Percentiles rank a stretch among this genome's conserved stretches.
These are phyloP conservation scores for Parnassius mnemosyne DNA, from an alignment of 2,888 invertebrate species.

Conservation along the genomic window DNA sequence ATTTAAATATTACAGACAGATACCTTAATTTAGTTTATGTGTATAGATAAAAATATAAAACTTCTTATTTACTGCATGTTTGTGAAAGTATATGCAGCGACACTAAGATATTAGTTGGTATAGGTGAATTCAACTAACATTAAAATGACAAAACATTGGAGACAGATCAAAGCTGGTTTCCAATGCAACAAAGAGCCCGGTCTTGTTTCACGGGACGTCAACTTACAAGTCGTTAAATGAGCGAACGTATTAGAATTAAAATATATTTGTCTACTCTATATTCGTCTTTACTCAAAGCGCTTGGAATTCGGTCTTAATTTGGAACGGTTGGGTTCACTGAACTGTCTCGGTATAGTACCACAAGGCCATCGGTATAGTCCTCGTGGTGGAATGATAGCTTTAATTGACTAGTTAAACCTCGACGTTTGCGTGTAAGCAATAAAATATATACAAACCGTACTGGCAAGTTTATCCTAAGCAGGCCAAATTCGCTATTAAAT, in stretches of 20 bases:
- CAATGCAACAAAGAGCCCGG: conserved; percentile 19
- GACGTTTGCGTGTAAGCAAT: no score
- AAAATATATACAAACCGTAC: no score
- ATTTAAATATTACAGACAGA: no score
- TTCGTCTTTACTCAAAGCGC: conserved; percentile 38
- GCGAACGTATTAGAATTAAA: conserved; percentile 29
- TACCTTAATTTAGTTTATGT: no score
- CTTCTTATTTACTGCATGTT: no score
- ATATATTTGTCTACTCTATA: conserved; percentile 35
- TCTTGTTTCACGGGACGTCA: conserved; percentile 22
- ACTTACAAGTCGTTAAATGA: conserved; percentile 22
- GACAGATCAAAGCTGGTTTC: conserved; percentile 19
- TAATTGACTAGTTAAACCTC: conserved; percentile 7
- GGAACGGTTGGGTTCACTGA: conserved; percentile 50
- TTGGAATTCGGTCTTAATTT: conserved; percentile 54
- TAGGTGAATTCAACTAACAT: no score
- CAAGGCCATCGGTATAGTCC: conserved; percentile 63
- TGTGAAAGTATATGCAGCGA: no score
- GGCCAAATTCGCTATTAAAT: no score
- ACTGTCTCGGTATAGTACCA: conserved; percentile 46
- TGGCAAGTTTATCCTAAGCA: no score
- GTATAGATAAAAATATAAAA: no score
- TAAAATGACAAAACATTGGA: no score
- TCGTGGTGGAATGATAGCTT: conserved; percentile 36
- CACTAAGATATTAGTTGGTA: no score